Conservation (phyloP, 2,113 vertebrate genomes). For the Actenoides hombroni region DNA sequence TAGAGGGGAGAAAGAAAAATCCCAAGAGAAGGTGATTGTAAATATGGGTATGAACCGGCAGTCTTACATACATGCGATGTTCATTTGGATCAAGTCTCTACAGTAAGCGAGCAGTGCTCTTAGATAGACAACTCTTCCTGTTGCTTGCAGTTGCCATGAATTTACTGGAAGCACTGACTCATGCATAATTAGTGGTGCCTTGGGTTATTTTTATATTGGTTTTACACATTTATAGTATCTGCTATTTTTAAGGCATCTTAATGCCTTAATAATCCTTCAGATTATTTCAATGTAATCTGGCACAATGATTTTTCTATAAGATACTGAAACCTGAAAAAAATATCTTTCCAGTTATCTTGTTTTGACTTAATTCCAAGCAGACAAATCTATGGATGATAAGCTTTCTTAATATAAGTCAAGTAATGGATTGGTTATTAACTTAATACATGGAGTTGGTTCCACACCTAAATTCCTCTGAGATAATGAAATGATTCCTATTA, state of each 20-base stretch:
- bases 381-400: slow-evolving; percentile 44
- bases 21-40: neutral
- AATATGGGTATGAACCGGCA: neutral
- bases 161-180: slow-evolving; percentile 48
- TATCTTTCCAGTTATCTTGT: slow-evolving; percentile 3
- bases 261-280: neutral
- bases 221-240: neutral
- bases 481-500: slow-evolving; percentile 36
- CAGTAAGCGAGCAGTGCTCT: slow-evolving; percentile 26
- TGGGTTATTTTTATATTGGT: slow-evolving; percentile 27
- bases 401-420: slow-evolving; percentile 35
- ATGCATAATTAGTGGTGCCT: neutral
- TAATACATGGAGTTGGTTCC: slow-evolving; percentile 25
- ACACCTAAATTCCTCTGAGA: neutral
- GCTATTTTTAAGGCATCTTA: neutral
- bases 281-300: neutral
- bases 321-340: neutral
- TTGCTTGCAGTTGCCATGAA: slow-evolving; percentile 26
- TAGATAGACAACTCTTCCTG: neutral
- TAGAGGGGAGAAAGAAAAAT: neutral
- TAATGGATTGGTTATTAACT: slow-evolving; percentile 53
- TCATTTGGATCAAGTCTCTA: slow-evolving; percentile 19
- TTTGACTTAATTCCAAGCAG: slow-evolving; percentile 26
- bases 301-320: neutral
- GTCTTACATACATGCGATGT: neutral